Base-by-base conservation (phyloP, 2,888 invertebrate species). In the Artemia sp. region DNA sequence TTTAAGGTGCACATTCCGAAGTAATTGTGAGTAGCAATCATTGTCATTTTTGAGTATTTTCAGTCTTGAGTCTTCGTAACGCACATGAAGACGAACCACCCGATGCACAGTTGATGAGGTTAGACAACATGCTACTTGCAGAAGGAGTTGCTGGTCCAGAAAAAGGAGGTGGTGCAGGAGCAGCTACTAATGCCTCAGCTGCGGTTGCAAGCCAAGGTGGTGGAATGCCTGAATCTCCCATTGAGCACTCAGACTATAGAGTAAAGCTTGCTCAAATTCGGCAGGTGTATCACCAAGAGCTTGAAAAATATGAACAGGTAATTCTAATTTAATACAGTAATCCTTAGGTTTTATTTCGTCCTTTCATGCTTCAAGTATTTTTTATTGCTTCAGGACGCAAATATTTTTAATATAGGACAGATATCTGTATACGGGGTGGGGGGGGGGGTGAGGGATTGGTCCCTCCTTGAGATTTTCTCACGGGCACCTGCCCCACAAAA, bases 101-200 rank as follows among this genome's bases (percentile, higher is more conserved):
- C 68, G 81, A 82, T 74, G 81, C 81, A 4, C 81, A 82, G 74
- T 76, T 83, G 69, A 82, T 83, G 81, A 76, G 83, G 72, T 76
- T 83, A 71, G 83, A 83, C 77, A 84, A 84, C 75, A 83, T 83
- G 83, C 76, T 83, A 73, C 79, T 82, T 53, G 83, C 83, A 1
- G 83, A 83, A 75, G 83, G 83, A 50, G 79, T 80, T 2, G 78
- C 79, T 1, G 79, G 79, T 6, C 79, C 80, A 50, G 71, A 71
- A n/a, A 71, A 71, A 52, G 68, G 70, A 24, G 71, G 68, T 12
- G 58, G 66, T 8, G 73, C 75, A 19, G 74, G 73, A 19, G 76
- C 74, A 11, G 74, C 74, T 14, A 75, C 74, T 12, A 73, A 74
- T 19, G 75, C 75, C 64, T 74, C 73, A 52, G 75, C 76, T 14